Evolutionary conservation across 2,797 vertebrate genomes (phyloP), one percentile per base, ranked within the genome.

Genomic region (Mus spretus): DNA sequence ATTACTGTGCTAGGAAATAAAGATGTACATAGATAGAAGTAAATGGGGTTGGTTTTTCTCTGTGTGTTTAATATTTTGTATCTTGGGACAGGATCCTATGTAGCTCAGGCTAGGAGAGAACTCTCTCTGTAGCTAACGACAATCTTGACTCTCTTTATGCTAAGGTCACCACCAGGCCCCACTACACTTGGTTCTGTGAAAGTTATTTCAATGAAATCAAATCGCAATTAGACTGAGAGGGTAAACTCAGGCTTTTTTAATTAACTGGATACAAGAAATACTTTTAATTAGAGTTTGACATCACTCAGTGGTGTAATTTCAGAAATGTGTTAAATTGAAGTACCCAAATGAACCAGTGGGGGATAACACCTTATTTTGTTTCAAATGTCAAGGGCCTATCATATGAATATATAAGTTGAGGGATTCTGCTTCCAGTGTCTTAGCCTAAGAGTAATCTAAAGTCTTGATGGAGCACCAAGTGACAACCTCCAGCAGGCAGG

Each of bases 241-340:
- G 47, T 50, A 50, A 50, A 50, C 8, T 50, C 6, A 47, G 50
- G 47, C 8, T 50, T 50, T 50, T 50, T 50, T 7, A 50, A 50
- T 50, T 50, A 50, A 50, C 47, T 50, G 47, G 47, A 50, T 50
- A 50, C 47, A 50, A 50, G 65, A 31, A 59, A 50, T 24, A 11
- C 10, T 70, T 87, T 77, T 85, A 72, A 47, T 63, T 22, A 24
- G 31, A 26, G 13, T 79, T 47, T 87, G 75, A 50, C 44, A 70
- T 65, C 9, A 31, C 20, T 0, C 50, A 83, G 20, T 28, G 55
- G 50, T 34, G 15, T 91, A 81, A 78, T 12, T 74, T 50, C 77
- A 20, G 12, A 82, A 93, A 82, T 72, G 53, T 65, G 70, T 22
- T 34, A 88, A 84, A 81, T 44, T 44, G 89, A 93, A 91, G 79